Evolutionary conservation across 92 coral and sea anemone genomes (phyloP).

Genomic region (Heteractis magnifica): DNA sequence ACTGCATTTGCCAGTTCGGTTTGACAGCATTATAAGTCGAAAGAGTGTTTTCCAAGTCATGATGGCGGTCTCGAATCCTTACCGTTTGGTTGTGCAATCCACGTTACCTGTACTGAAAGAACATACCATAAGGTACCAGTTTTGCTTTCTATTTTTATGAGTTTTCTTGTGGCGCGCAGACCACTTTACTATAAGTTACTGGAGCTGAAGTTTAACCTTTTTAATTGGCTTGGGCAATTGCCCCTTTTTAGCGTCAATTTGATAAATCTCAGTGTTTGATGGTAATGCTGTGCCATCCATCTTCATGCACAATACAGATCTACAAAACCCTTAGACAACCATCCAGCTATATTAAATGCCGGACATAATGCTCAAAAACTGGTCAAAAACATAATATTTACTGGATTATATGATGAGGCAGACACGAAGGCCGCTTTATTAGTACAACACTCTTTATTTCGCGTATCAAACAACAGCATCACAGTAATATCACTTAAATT

Average conservation of each 20-base stretch:
- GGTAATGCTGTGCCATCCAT: not conserved
- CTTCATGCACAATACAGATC: not conserved
- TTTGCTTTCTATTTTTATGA: not conserved
- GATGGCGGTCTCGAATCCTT: slow-evolving; percentile 25
- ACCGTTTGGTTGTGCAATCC: slow-evolving; percentile 18
- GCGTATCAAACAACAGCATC: no score
- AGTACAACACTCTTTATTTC: no score
- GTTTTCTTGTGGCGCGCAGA: not conserved
- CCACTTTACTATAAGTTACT: no score
- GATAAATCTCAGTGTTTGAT: not conserved
- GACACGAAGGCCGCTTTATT: no score
- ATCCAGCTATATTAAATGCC: no score
- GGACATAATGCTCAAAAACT: no score
- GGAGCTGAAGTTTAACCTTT: not conserved
- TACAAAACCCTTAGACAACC: no score
- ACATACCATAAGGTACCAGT: slow-evolving; percentile 18
- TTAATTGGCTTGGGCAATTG: not conserved
- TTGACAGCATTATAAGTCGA: not conserved
- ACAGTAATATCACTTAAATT: no score
- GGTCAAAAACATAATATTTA: no score
- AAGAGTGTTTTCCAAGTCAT: not conserved
- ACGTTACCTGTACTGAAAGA: slow-evolving; percentile 3
- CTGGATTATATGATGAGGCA: no score
- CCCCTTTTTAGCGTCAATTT: not conserved
- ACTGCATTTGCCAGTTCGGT: no score